Evolutionary conservation across 1,140 invertebrate genomes (phyloP).

Genomic region (Eciton burchellii): DNA sequence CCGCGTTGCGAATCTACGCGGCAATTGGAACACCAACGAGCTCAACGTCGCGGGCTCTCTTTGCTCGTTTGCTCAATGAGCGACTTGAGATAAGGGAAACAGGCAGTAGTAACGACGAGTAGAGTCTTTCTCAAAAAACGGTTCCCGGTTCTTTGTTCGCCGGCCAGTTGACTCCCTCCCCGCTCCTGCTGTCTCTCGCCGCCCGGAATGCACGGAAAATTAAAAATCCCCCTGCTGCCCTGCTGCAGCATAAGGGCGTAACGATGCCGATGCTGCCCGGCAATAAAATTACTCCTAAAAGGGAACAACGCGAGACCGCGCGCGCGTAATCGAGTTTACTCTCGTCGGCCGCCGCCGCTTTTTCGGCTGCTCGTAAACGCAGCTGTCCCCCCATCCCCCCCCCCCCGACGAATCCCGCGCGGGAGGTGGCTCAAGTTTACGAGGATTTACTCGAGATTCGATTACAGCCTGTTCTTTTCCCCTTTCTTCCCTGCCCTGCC

Average conservation of each 20-base stretch:
- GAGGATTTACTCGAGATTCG: too few relatives aligned
- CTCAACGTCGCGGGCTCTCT: neutral
- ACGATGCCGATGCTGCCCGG: neutral
- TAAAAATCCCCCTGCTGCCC: neutral
- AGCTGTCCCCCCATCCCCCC: neutral
- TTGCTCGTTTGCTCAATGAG: constrained; percentile 3
- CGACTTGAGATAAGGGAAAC: constrained; percentile 3
- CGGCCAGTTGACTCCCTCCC: neutral
- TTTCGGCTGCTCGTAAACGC: constrained; percentile 19
- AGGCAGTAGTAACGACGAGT: neutral
- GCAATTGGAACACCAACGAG: constrained; percentile 2
- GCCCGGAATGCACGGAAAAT: neutral
- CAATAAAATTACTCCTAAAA: neutral
- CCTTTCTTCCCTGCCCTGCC: too few relatives aligned
- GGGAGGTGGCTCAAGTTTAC: too few relatives aligned
- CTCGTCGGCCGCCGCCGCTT: too few relatives aligned
- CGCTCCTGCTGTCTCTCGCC: neutral
- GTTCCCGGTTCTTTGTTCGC: neutral
- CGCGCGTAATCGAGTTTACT: constrained; percentile 8
- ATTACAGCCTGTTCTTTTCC: constrained; percentile 53
- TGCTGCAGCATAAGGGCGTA: too few relatives aligned
- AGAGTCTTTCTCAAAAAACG: neutral
- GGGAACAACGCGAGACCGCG: too few relatives aligned
- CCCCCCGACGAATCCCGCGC: too few relatives aligned
- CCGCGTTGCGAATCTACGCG: constrained; percentile 30